phyloP scores from a whole-genome alignment of 2,797 vertebrate genomes.

The Streptopelia turtur region DNA sequence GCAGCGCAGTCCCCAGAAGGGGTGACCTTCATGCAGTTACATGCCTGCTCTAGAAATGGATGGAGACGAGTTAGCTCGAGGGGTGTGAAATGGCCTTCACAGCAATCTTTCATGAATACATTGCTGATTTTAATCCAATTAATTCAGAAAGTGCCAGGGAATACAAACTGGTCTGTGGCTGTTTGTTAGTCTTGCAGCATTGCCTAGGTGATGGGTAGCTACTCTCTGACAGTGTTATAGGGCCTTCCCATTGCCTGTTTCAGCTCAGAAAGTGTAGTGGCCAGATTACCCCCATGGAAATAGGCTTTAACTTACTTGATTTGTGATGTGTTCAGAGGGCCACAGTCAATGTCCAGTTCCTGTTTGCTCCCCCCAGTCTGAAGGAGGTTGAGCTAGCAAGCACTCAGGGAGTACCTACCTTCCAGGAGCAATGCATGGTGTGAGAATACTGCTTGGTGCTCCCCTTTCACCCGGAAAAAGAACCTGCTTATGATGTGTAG shows the following conservation, averaged over 20 bases:
- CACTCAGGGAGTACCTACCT: background rate
- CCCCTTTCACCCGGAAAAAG: background rate
- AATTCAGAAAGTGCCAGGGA: background rate
- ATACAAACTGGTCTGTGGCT: background rate
- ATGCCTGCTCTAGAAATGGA: background rate
- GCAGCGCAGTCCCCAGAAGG: background rate
- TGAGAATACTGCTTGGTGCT: background rate
- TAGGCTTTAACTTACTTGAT: background rate
- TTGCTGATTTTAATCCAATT: constrained; percentile 17
- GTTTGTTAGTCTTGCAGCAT: background rate
- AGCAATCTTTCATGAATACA: background rate
- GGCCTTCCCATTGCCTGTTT: background rate
- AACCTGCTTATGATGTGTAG: background rate
- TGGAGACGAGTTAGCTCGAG: background rate
- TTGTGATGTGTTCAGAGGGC: background rate
- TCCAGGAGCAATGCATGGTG: background rate
- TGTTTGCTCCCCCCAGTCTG: fast-evolving
- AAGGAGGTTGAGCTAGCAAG: background rate
- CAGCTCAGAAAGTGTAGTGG: background rate
- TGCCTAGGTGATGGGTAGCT: background rate
- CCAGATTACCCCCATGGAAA: background rate
- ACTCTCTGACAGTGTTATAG: background rate
- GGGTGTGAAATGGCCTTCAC: constrained; percentile 19
- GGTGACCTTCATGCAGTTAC: constrained; percentile 15
- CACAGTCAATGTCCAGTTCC: background rate